Base-by-base conservation (phyloP, 2,888 invertebrate species). In the Pelosia muscerda region DNA sequence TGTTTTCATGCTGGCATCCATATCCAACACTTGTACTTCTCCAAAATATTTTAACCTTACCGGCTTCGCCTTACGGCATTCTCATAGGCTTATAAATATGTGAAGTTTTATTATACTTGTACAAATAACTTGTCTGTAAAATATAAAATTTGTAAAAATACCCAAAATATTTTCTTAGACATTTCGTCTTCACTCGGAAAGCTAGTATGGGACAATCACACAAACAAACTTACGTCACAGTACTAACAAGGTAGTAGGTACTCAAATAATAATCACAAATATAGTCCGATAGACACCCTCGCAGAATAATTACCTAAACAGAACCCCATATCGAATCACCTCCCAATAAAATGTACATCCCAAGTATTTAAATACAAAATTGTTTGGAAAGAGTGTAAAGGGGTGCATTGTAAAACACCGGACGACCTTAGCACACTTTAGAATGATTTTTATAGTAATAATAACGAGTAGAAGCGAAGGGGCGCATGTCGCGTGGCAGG, bases 401-500 rank as follows among this genome's bases (percentile, higher is more conserved):
- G 63, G 81, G 74, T 76, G 66, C 70, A 69, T 83, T 78, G 66
- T 71, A 64, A 74, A 72, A 75, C 77, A 75, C 74, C 70, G 74
- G 78, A 69, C 79, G 84, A 81, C 84, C 84, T 84, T 84, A 84
- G 78, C 84, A 84, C 83, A 84, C 75, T 84, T 84, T 78, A 69
- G 64, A 79, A 57, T 73, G 56, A 65, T 28, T 82, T 86, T 84
- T 86, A 80, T 82, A 81, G 78, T 88, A 89, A 88, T 86, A 90
- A 88, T 89, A 90, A 86, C 82, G 85, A 83, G 79, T 79, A 80
- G 81, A 75, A 81, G 76, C 67, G 77, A 79, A 85, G 86, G 88
- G 91, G 84, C 78, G 76, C 63, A 62, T 75, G 90, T 86, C 91
- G 92, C 91, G 92, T 92, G 93, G 90, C 91, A 81, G 69, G 76